Evolutionary conservation across 1,140 invertebrate species (phyloP).

Genomic region (Pygmarrhopalites habei): DNA sequence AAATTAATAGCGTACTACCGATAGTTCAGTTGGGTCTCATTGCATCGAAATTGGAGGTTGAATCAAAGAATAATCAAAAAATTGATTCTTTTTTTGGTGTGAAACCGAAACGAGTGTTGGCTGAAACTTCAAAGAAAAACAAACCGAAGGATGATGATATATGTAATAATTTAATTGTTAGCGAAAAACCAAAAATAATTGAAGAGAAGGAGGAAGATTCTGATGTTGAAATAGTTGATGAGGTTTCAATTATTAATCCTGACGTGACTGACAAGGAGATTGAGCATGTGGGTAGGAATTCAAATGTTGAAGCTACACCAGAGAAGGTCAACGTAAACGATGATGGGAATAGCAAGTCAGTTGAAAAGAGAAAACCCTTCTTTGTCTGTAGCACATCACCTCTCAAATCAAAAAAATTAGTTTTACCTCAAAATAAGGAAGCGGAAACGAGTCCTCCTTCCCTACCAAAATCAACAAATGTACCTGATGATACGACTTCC

Average conservation of each 20-base stretch:
- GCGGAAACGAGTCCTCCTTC: not conserved
- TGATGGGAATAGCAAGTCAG: not conserved
- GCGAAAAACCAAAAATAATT: no score
- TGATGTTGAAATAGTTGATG: not conserved
- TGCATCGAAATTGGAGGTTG: slow-evolving; percentile 37
- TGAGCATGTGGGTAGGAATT: no score
- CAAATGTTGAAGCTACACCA: not conserved
- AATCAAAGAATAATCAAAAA: slow-evolving; percentile 13
- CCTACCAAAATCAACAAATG: not conserved
- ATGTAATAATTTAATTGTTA: not conserved
- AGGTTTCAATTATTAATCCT: not conserved
- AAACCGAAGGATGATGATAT: not conserved
- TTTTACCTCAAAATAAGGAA: not conserved
- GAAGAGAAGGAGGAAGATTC: no score
- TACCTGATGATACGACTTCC: not conserved
- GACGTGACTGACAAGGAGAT: no score
- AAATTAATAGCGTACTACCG: slow-evolving; percentile 11
- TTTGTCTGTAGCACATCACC: not conserved
- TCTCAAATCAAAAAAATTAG: not conserved
- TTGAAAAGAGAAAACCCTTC: slow-evolving; percentile 9
- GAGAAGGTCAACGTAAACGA: not conserved
- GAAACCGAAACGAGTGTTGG: not conserved
- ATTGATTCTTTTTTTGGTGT: slow-evolving; percentile 22
- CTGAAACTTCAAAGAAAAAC: not conserved
- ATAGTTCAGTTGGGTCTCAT: slow-evolving; percentile 27